phyloP scores from a whole-genome alignment of 2,888 invertebrate genomes.

The Torymus tubicola region DNA sequence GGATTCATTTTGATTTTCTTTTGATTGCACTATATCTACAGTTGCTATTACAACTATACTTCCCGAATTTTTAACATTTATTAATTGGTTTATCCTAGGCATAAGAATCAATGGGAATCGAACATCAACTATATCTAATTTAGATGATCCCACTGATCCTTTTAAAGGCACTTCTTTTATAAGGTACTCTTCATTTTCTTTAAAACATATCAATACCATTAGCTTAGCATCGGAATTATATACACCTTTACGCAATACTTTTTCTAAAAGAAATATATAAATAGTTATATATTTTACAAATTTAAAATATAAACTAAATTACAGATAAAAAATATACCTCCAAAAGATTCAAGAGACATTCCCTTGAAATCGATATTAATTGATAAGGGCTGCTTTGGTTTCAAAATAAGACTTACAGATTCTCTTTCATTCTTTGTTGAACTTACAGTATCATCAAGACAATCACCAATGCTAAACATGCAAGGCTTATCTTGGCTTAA shows the following conservation, averaged over 20 bases:
- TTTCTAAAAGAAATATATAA: slow-evolving; percentile 39
- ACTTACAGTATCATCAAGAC: slow-evolving; percentile 58
- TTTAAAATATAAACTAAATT: neutral
- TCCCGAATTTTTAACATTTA: slow-evolving; percentile 67
- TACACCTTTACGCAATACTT: slow-evolving; percentile 53
- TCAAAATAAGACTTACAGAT: slow-evolving; percentile 54
- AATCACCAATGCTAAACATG: slow-evolving; percentile 65
- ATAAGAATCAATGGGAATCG: slow-evolving; percentile 64
- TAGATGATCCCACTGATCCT: slow-evolving; percentile 63
- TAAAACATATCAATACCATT: slow-evolving; percentile 47
- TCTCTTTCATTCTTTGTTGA: slow-evolving; percentile 55
- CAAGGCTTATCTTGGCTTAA: slow-evolving; percentile 64
- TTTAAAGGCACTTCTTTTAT: slow-evolving; percentile 66
- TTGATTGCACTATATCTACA: slow-evolving; percentile 62
- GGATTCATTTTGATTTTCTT: slow-evolving; percentile 53
- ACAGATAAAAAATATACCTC: slow-evolving; percentile 53
- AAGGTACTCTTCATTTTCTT: slow-evolving; percentile 61
- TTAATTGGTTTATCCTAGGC: slow-evolving; percentile 63
- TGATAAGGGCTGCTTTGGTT: slow-evolving; percentile 61
- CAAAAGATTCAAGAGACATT: slow-evolving; percentile 57
- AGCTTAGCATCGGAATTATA: slow-evolving; percentile 47
- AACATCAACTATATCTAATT: slow-evolving; percentile 66
- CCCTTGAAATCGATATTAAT: slow-evolving; percentile 65
- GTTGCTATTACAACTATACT: slow-evolving; percentile 61
- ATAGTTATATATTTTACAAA: slow-evolving; percentile 2